Conservation (phyloP, 2,888 invertebrate genomes). For the Andrena praecox region DNA sequence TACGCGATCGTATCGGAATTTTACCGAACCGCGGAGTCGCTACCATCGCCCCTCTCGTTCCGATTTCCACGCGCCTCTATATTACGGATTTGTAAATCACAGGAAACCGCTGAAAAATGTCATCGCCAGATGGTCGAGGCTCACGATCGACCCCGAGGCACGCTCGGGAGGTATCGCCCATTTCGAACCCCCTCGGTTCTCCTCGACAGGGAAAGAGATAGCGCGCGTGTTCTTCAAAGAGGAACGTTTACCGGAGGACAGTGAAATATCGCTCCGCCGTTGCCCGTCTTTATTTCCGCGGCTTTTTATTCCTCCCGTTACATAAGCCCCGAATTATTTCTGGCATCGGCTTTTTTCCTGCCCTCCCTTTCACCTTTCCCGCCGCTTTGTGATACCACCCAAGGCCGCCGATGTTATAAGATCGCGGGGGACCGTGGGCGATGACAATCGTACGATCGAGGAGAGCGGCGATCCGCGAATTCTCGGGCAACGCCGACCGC, state of each 20-base stretch:
- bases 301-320: slow-evolving; percentile 56
- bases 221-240: slow-evolving; percentile 50
- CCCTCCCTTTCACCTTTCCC: slow-evolving; percentile 24
- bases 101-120: slow-evolving; percentile 18
- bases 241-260: slow-evolving; percentile 51
- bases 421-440: slow-evolving; percentile 69
- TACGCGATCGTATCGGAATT: slow-evolving; percentile 14
- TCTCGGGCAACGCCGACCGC: slow-evolving; percentile 61
- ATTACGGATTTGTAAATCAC: background rate
- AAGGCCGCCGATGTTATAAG: slow-evolving; percentile 73
- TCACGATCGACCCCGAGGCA: slow-evolving; percentile 25
- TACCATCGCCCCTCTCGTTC: slow-evolving; percentile 16
- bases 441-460: slow-evolving; percentile 73
- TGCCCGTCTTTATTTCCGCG: slow-evolving; percentile 55
- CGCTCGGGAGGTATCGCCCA: slow-evolving; percentile 33
- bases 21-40: background rate
- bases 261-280: slow-evolving; percentile 59
- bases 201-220: slow-evolving; percentile 14
- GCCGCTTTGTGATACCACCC: slow-evolving; percentile 47
- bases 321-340: slow-evolving; percentile 61
- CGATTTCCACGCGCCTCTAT: slow-evolving; percentile 1
- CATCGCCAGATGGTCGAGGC: slow-evolving; percentile 50
- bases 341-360: slow-evolving; percentile 25
- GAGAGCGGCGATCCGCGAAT: slow-evolving; percentile 34
- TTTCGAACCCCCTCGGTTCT: slow-evolving; percentile 35